Percentiles rank a stretch among this genome's conserved stretches.
Conservation (phyloP, 2,888 invertebrate species). For the Drosophila putrida region DNA sequence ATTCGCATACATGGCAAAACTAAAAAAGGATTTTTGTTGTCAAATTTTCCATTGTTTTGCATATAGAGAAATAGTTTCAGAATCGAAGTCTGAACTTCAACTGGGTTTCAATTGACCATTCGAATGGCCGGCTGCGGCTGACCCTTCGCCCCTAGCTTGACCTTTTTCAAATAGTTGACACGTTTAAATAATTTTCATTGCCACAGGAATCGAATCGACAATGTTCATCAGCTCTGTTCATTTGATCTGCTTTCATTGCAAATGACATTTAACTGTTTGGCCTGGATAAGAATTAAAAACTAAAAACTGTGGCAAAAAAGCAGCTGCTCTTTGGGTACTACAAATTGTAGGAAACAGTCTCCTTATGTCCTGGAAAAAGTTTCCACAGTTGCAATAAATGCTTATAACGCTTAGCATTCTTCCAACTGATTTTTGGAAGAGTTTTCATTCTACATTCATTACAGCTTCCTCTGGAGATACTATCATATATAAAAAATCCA, state of each 20-base stretch:
- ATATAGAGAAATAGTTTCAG: conserved; percentile 65
- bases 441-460: no score
- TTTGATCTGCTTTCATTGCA: conserved; percentile 59
- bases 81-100: conserved; percentile 25
- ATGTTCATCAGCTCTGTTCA: conserved; percentile 37
- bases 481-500: no score
- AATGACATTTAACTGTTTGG: conserved; percentile 80
- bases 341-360: background rate
- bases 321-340: conserved; percentile 42
- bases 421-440: no score
- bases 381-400: background rate
- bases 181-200: conserved; percentile 80
- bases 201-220: conserved; percentile 33
- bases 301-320: conserved; percentile 23
- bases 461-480: no score
- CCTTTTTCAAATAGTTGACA: conserved; percentile 63
- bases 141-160: conserved; percentile 59
- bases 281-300: conserved; percentile 30
- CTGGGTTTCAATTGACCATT: conserved; percentile 70
- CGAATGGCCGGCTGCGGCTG: conserved; percentile 47
- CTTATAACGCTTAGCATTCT: no score
- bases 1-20: conserved; percentile 43
- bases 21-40: conserved; percentile 54
- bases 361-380: background rate
- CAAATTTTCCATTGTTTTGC: conserved; percentile 68